Base-by-base conservation (phyloP, 2,888 invertebrate genomes). In the Ecdyonurus torrentis region DNA sequence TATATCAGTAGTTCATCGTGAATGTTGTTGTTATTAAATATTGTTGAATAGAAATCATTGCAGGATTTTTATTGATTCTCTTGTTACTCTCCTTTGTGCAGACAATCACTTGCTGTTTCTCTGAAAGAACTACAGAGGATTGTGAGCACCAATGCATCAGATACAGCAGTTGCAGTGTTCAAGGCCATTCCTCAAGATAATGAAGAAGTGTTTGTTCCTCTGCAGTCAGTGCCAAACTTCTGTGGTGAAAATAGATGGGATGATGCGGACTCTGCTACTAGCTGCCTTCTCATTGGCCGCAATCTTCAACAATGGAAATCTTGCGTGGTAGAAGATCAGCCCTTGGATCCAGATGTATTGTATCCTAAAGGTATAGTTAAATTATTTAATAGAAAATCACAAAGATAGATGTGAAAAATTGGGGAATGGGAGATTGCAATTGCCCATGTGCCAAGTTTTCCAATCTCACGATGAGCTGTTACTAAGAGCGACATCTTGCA, bases 301-400 rank as follows among this genome's bases (percentile, higher is more conserved):
- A 83, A 84, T 71, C 76, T 81, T 66, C 76, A 77, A 59, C 83
- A 83, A 65, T 85, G 85, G 84, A 79, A 80, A 70, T 75, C 78
- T 10, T 80, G 79, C 50, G 72, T 78, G 25, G 64, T 67, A 52
- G 71, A 71, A 24, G 70, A 70, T 37, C 70, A 71, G n/a, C 67
- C 68, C 5, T 68, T 70, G 37, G 71, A 70, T 63, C 65, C 66
- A 58, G 67, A 70, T 19, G 61, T 69, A 10, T 65, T 69, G 2
- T 68, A 70, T 62, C 69, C 70, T 2, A 77, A 78, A 72, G 74
- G 76, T 76, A n/a, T n/a, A n/a, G n/a, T n/a, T n/a, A n/a, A n/a
- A n/a, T n/a, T n/a, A n/a, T n/a, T n/a, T n/a, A n/a, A n/a, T n/a
- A n/a, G n/a, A n/a, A n/a, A n/a, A n/a, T n/a, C n/a, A n/a, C n/a